phyloP scores from a whole-genome alignment of 2,113 vertebrate species.

The Beaufortia kweichowensis region DNA sequence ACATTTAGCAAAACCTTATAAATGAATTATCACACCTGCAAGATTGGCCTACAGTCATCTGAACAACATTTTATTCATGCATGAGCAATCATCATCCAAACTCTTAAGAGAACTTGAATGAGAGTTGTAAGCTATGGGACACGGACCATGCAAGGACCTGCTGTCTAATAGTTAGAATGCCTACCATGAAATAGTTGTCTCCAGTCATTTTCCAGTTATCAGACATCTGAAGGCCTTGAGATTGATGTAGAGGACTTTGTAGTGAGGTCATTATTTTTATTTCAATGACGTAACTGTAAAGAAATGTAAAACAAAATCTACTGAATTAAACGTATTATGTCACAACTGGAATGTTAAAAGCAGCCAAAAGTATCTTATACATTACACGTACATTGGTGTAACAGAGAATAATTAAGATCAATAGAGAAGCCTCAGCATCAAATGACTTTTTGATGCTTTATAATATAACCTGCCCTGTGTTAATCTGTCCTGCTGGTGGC shows the following conservation, averaged over 20 bases:
- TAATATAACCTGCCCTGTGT: neutral
- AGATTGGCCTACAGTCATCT: neutral
- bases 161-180: conserved; percentile 23
- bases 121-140: conserved; percentile 26
- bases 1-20: neutral
- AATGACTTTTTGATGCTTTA: too few relatives aligned
- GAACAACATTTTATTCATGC: too few relatives aligned
- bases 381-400: neutral
- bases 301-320: neutral
- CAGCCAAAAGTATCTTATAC: neutral
- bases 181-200: conserved; percentile 36
- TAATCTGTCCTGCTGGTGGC: conserved; percentile 42
- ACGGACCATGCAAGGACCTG: conserved; percentile 13
- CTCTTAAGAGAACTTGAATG: conserved; percentile 43
- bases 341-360: neutral
- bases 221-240: conserved; percentile 49
- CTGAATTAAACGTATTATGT: neutral
- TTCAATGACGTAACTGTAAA: neutral
- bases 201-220: conserved; percentile 39
- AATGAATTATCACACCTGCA: neutral
- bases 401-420: too few relatives aligned
- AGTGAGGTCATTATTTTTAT: conserved; percentile 45
- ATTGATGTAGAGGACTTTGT: conserved; percentile 50
- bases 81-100: conserved; percentile 11
- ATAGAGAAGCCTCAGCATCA: too few relatives aligned